Percentiles rank a stretch among this genome's conserved stretches.
Conservation (phyloP, 2,797 vertebrate species). For the Alexandromys oeconomus region DNA sequence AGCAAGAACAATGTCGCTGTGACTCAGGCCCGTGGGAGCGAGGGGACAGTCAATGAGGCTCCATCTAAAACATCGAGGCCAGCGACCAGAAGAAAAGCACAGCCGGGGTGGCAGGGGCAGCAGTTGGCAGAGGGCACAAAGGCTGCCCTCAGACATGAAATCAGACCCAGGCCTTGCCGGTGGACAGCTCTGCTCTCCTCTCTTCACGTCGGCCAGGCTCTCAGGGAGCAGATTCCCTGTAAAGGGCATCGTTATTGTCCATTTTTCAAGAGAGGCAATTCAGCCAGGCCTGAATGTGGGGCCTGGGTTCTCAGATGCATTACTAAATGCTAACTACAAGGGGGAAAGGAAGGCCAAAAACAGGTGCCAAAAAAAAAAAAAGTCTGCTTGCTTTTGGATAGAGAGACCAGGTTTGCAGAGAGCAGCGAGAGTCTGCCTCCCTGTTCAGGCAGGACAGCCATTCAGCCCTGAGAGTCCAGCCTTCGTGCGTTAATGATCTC, state of each 20-base stretch:
- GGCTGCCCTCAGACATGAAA: conserved; percentile 75
- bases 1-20: conserved; percentile 48
- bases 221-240: conserved; percentile 1
- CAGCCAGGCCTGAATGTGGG: conserved; percentile 30
- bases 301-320: not conserved
- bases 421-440: not conserved
- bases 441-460: not conserved
- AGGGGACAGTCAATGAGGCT: not conserved
- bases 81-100: not conserved
- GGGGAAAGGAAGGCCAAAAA: not conserved
- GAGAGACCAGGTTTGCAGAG: not conserved
- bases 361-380: not conserved
- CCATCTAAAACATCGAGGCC: not conserved
- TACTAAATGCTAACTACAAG: conserved; percentile 45
- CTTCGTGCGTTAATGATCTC: not conserved
- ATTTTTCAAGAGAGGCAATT: conserved; percentile 51
- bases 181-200: conserved; percentile 2
- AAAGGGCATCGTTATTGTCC: conserved; percentile 40
- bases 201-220: conserved; percentile 54
- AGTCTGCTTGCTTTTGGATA: not conserved
- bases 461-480: not conserved
- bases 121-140: conserved; percentile 77
- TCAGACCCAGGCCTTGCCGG: conserved; percentile 47
- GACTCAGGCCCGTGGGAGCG: conserved; percentile 39
- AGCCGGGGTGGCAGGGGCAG: not conserved